phyloP scores from a whole-genome alignment of 2,797 vertebrate genomes.

The Sebastes kiyomatsui region DNA sequence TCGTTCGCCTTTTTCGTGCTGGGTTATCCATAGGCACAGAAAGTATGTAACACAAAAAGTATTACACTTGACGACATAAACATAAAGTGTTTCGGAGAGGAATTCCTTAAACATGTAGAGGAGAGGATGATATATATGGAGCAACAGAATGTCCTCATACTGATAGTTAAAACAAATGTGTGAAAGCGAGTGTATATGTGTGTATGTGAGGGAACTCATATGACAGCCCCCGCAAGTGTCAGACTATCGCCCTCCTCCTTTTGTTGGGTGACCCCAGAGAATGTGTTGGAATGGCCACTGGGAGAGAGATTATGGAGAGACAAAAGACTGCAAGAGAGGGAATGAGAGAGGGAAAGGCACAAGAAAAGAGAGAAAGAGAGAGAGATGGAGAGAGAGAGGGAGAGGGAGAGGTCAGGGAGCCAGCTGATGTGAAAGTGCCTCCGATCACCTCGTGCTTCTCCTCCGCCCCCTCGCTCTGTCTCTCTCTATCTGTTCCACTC shows the following conservation, averaged over 20 bases:
- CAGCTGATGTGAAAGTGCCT: conserved; percentile 78
- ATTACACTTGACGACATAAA: no score
- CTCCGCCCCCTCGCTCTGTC: conserved; percentile 69
- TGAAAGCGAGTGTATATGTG: not conserved
- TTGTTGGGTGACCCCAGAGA: conserved; percentile 77
- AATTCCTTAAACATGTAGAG: no score
- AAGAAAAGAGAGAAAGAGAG: conserved; percentile 47
- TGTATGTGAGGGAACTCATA: conserved; percentile 60
- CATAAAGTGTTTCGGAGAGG: not conserved
- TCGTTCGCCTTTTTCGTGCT: no score
- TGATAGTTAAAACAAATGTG: conserved; percentile 11
- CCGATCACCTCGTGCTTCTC: conserved; percentile 79
- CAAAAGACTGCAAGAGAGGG: conserved; percentile 55
- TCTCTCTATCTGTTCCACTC: conserved; percentile 72
- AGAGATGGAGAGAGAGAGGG: conserved; percentile 49
- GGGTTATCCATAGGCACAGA: no score
- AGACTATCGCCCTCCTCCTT: conserved; percentile 66
- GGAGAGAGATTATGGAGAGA: conserved; percentile 71
- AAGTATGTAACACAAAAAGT: no score
- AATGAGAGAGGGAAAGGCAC: conserved; percentile 58
- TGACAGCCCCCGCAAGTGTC: conserved; percentile 70
- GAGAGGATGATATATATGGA: not conserved
- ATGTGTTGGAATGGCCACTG: conserved; percentile 76
- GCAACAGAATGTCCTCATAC: not conserved
- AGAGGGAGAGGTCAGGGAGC: conserved; percentile 65